A percentile compares a stretch with the other conserved stretches of the same genome.
Conservation (phyloP, 2,113 vertebrate genomes). For the Turdus rufiventris region DNA sequence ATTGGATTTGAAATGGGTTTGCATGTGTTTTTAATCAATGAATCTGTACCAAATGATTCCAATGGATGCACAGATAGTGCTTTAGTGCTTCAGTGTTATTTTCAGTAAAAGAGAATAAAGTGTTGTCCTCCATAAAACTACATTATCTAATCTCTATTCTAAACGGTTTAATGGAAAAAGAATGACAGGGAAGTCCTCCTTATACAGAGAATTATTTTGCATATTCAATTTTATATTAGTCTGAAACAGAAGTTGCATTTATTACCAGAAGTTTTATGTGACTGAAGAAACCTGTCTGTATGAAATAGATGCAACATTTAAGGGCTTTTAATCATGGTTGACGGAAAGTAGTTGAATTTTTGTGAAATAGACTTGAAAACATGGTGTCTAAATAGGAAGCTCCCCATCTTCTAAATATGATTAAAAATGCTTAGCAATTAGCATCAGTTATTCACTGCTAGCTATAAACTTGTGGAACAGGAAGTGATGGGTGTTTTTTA, state of each 20-base stretch:
- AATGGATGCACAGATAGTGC: not conserved
- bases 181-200: not conserved
- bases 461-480: not conserved
- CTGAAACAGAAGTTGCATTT: not conserved
- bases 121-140: not conserved
- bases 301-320: not conserved
- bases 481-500: not conserved
- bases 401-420: not conserved
- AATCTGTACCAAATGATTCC: not conserved
- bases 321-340: not conserved
- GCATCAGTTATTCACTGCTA: not conserved
- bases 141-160: not conserved
- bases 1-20: not conserved
- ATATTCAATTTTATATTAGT: not conserved
- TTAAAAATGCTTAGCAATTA: not conserved
- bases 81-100: not conserved
- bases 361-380: not conserved
- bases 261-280: not conserved
- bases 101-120: not conserved
- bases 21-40: slow-evolving; percentile 37
- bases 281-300: not conserved
- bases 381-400: not conserved
- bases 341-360: not conserved
- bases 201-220: not conserved
- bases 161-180: not conserved